phyloP scores from a whole-genome alignment of 2,888 invertebrate species.

The Carcina quercana region DNA sequence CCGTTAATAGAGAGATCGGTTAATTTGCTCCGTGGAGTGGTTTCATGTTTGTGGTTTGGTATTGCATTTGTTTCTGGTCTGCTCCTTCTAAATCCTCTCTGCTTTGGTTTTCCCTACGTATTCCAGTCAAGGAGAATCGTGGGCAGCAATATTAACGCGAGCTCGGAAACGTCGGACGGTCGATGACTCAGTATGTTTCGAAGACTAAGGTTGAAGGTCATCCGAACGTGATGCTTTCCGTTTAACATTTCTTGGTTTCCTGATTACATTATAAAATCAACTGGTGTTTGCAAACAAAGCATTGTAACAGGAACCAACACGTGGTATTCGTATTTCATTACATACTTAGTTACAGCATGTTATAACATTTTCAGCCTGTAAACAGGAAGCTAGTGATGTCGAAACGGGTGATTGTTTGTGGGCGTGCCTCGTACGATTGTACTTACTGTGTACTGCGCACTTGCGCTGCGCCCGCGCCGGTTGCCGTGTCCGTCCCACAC shows the following conservation, averaged over 20 bases:
- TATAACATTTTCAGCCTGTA: constrained; percentile 22
- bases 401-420: constrained; percentile 48
- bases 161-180: constrained; percentile 13
- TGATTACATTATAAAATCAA: neutral
- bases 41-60: too few species aligned
- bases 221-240: constrained; percentile 1
- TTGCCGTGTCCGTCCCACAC: constrained; percentile 22
- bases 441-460: constrained; percentile 50
- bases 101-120: neutral
- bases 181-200: constrained; percentile 6
- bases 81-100: too few species aligned
- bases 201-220: constrained; percentile 5
- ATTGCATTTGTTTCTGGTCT: too few species aligned
- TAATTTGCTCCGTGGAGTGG: too few species aligned
- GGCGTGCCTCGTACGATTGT: constrained; percentile 49
- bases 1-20: too few species aligned
- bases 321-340: too few species aligned
- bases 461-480: constrained; percentile 24
- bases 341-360: too few species aligned
- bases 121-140: constrained; percentile 13
- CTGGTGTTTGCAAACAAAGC: neutral
- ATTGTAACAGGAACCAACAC: too few species aligned
- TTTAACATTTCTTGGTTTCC: constrained; percentile 4
- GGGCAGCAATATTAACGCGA: constrained; percentile 15
- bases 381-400: constrained; percentile 54